Percentiles rank a stretch among this genome's conserved stretches.
These are phyloP conservation scores for Gambelia wislizenii DNA, from an alignment of 2,797 vertebrate genomes.

Conservation along the genomic window DNA sequence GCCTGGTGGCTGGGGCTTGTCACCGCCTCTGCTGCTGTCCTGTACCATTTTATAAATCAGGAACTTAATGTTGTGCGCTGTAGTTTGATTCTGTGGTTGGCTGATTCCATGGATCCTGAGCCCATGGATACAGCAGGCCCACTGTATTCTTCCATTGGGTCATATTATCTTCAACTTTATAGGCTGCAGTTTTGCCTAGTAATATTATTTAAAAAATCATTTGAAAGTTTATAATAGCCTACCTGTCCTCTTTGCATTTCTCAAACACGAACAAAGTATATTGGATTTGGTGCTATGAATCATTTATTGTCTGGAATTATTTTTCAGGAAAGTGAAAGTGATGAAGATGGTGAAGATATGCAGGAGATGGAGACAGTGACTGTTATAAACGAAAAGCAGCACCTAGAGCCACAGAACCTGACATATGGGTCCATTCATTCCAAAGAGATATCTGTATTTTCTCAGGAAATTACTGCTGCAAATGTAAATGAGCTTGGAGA, in stretches of 20 bases:
- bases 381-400: conserved; percentile 53
- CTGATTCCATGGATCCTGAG: too few relatives aligned
- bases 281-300: conserved; percentile 6
- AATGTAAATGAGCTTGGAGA: conserved; percentile 38
- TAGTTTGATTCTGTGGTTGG: too few relatives aligned
- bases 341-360: conserved; percentile 33
- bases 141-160: not conserved
- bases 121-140: too few relatives aligned
- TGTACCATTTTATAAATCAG: too few relatives aligned
- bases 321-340: conserved; percentile 57
- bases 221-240: not conserved
- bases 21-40: too few relatives aligned
- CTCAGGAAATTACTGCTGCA: not conserved
- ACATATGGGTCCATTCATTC: conserved; percentile 73
- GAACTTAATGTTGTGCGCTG: too few relatives aligned
- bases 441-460: not conserved
- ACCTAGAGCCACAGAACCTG: conserved; percentile 53
- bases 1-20: too few relatives aligned
- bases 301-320: conserved; percentile 32
- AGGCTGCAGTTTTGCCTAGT: not conserved
- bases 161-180: not conserved
- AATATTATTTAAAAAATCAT: not conserved
- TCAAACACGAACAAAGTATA: not conserved
- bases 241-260: not conserved
- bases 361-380: not conserved